Base-by-base conservation (phyloP, 2,113 vertebrate species). In the Ammodytes marinus region DNA sequence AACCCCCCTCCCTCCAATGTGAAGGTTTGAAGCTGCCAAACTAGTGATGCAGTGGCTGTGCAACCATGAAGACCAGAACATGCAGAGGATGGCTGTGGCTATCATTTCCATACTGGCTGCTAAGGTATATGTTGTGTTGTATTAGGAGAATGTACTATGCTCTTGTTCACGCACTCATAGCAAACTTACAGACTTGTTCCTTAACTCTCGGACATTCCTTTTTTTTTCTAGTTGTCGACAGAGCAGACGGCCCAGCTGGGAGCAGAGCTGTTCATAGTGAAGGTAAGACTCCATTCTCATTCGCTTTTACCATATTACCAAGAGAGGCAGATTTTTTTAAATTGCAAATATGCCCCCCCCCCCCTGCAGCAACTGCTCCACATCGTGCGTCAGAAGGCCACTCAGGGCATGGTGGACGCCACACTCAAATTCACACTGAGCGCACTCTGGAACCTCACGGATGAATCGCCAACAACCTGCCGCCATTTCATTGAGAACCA, bases 11-110 rank as follows among this genome's bases (percentile, higher is more conserved):
- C 40, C 19, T 86, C 27, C 27, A 27, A 4, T 85, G 67, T 92
- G 82, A 80, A 99, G 98, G 90, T 99, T 99, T 93, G 98, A 99
- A 94, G 98, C 98, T 63, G 98, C 98, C 73, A 99, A 99, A 89
- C 95, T 99, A 74, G 98, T 99, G 82, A 99, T 99, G 98, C 98
- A 99, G 93, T 99, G 98, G 98, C 95, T 99, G 63, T 99, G 98
- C 88, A 99, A 99, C 94, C 98, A 99, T 1, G 98, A 99, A 84
- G 98, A 99, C 92, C 98, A 99, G 88, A 99, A 99, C 88, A 99
- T 99, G 98, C 98, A 99, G 93, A 96, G 98, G 89, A 99, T 99
- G 98, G 98, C 98, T 2, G 98, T 99, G 39, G 98, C 98, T 10
- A 99, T 99, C 61, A 99, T 99, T 84, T 99, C 98, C 69, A 99